Percentiles rank a stretch among this genome's conserved stretches.
Conservation (phyloP, 2,888 invertebrate genomes). For the Chironomus riparius region DNA sequence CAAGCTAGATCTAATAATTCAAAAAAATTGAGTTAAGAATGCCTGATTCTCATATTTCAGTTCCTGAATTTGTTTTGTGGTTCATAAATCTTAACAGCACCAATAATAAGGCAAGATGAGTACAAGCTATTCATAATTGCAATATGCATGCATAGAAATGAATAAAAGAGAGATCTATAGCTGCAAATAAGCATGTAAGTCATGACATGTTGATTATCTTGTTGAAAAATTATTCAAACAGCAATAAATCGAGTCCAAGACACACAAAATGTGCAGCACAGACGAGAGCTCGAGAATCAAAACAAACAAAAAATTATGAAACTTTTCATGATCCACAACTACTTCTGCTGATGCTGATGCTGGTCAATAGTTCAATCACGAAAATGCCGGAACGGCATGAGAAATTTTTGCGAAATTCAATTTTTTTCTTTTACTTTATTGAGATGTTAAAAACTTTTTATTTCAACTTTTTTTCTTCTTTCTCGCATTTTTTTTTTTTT, state of each 20-base stretch:
- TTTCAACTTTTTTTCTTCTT: neutral
- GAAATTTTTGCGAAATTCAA: neutral
- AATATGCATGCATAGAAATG: neutral
- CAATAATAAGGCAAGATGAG: too few species aligned
- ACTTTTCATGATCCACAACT: neutral
- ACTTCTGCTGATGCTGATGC: neutral
- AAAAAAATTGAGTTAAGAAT: too few species aligned
- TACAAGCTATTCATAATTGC: too few species aligned
- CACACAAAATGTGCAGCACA: too few species aligned
- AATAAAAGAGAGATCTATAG: neutral
- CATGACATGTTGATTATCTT: neutral
- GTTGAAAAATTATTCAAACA: neutral
- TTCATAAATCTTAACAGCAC: too few species aligned
- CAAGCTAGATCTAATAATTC: too few species aligned
- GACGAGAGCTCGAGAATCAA: too few species aligned
- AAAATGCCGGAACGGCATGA: neutral
- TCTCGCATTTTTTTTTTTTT: neutral
- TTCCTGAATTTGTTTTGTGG: too few species aligned
- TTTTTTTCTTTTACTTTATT: neutral
- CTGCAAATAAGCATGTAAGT: neutral
- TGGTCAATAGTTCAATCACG: conserved; percentile 5
- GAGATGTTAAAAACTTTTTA: neutral
- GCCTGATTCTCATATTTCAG: too few species aligned
- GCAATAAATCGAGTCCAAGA: neutral
- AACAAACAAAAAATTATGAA: neutral